Evolutionary conservation across 1,140 invertebrate genomes (phyloP), one percentile per base, ranked within the genome.

Genomic region (Lerema accius): DNA sequence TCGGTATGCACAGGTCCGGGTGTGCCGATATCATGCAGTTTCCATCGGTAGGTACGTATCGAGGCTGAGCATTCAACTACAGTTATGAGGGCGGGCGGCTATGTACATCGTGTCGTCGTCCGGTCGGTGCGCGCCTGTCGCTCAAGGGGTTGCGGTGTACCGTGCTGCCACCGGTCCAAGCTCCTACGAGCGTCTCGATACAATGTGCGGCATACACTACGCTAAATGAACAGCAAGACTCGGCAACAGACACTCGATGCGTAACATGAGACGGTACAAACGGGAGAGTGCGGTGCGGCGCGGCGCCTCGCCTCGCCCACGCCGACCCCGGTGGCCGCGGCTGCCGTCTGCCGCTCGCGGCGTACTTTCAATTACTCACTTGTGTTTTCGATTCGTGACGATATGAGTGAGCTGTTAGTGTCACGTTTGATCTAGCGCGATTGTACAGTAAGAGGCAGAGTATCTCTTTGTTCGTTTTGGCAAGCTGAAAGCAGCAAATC

Each of bases 161-260:
- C 78, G 78, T 79, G 80, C 81, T 76, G 73, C 69, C 79, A 76
- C 75, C 79, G 78, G 76, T 81, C 71, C 69, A 89, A 90, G 88
- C 88, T 78, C 74, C 79, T 84, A 84, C 65, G 80, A 82, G 78
- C 76, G 79, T 79, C 81, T 78, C 73, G 74, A 65, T 65, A 79
- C 73, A 74, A 67, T 71, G 86, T 89, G 84, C 79, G 75, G 79
- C 88, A 88, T 81, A 86, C 84, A 89, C 88, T 90, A 90, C 85
- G 67, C 86, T 85, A 90, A 81, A 45, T 83, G 71, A 86, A 88
- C 80, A 87, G 80, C 84, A 85, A 89, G 77, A 85, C 70, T 88
- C 78, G 80, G 75, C 76, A 81, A 86, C 79, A 87, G 79, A 83
- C 80, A 87, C 78, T 86, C 80, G 82, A 86, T 80, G 80, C 80